These are phyloP conservation scores for Kryptopterus vitreolus DNA, from an alignment of 2,797 vertebrate genomes.

Conservation along the genomic window DNA sequence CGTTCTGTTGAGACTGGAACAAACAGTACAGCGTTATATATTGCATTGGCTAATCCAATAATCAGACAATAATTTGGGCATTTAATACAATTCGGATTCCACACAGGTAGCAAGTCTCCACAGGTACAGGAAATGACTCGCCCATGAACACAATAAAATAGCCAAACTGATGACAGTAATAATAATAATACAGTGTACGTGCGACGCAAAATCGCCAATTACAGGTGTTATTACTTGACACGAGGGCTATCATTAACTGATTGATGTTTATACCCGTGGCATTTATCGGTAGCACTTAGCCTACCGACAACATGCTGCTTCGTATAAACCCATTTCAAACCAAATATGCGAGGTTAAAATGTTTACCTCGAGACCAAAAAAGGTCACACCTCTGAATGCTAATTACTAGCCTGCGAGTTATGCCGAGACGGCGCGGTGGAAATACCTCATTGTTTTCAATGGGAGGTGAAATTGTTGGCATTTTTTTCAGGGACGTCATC, in stretches of 20 bases:
- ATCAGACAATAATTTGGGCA: background rate
- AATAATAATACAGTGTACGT: background rate
- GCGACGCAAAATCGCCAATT: background rate
- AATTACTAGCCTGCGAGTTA: constrained; percentile 1
- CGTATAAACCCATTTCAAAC: background rate
- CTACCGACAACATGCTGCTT: background rate
- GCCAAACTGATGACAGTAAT: background rate
- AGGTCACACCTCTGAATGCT: background rate
- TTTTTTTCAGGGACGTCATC: background rate
- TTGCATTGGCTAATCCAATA: background rate
- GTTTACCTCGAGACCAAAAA: background rate
- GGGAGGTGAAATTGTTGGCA: background rate
- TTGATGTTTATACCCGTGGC: background rate
- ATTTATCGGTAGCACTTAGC: background rate
- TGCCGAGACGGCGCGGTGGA: background rate
- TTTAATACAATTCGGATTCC: background rate
- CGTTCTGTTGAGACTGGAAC: constrained; percentile 43
- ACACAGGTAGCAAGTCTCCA: background rate
- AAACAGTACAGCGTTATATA: constrained; percentile 44
- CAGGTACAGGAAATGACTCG: background rate
- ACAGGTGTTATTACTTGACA: background rate
- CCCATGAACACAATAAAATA: background rate
- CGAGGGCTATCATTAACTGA: background rate
- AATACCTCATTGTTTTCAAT: background rate
- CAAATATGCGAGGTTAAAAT: background rate